These are phyloP conservation scores for Rhinatrema bivittatum DNA, from an alignment of 2,797 vertebrate genomes.

Conservation along the genomic window DNA sequence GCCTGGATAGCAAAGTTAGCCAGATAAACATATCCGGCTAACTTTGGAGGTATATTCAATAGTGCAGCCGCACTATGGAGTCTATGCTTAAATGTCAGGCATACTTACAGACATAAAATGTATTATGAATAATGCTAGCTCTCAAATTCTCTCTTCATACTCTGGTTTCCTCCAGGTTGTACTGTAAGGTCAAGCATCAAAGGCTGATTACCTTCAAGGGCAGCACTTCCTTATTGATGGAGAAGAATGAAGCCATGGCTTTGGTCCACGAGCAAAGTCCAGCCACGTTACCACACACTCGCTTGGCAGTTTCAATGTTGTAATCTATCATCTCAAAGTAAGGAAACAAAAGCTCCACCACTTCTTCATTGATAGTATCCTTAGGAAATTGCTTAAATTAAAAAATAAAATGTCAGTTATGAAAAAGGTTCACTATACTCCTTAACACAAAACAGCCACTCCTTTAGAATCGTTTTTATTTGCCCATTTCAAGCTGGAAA, in stretches of 20 bases:
- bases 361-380: conserved; percentile 89
- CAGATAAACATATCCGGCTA: no score
- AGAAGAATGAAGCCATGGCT: conserved; percentile 90
- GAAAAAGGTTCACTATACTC: not conserved
- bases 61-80: no score
- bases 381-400: conserved; percentile 84
- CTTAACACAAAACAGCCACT: not conserved
- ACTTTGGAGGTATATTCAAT: no score
- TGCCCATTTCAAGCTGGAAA: no score
- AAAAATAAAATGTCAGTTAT: not conserved
- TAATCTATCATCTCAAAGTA: conserved; percentile 92
- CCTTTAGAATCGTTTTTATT: no score
- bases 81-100: no score
- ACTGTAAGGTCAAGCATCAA: fast-evolving
- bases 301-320: conserved; percentile 88
- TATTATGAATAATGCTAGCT: no score
- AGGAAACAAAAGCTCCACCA: conserved; percentile 82
- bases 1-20: no score
- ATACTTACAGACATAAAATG: no score
- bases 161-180: no score
- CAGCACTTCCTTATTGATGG: conserved; percentile 93
- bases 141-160: no score
- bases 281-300: conserved; percentile 89
- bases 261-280: conserved; percentile 96
- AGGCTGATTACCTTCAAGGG: conserved; percentile 79